A percentile compares a stretch with the other conserved stretches of the same genome.
Conservation (phyloP, 2,888 invertebrate species). For the Matsumyia berberina region DNA sequence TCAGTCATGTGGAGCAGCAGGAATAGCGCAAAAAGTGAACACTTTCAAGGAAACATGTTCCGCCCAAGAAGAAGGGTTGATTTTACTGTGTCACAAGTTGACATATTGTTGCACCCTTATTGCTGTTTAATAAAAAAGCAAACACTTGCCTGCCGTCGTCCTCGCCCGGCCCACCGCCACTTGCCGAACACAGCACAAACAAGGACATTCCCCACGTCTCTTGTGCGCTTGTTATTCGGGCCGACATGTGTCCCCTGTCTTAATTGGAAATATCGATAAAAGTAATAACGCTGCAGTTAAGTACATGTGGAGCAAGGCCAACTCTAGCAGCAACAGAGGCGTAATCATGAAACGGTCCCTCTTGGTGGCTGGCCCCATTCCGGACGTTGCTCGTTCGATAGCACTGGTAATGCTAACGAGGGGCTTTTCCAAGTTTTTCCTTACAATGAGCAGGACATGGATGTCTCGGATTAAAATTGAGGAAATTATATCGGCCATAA, state of each 20-base stretch:
- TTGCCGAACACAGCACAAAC: conserved; percentile 29
- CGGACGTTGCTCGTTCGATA: conserved; percentile 16
- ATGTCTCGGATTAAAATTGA: conserved; percentile 67
- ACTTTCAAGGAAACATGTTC: conserved; percentile 53
- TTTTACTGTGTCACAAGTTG: conserved; percentile 74
- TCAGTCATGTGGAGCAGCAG: conserved; percentile 55
- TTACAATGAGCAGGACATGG: conserved; percentile 33
- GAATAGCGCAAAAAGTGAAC: conserved; percentile 48
- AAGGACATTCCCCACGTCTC: conserved; percentile 35
- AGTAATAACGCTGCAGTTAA: conserved; percentile 74
- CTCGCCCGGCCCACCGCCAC: conserved; percentile 7
- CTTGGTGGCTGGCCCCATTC: conserved; percentile 63
- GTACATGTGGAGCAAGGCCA: conserved; percentile 75
- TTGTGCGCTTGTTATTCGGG: conserved; percentile 38
- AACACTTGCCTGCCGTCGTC: conserved; percentile 25
- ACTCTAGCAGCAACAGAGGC: conserved; percentile 59
- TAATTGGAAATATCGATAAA: conserved; percentile 76
- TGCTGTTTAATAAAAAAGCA: conserved; percentile 66
- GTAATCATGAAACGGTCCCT: conserved; percentile 57
- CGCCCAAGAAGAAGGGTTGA: conserved; percentile 70
- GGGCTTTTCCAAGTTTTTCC: conserved; percentile 34
- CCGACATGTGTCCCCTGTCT: conserved; percentile 70
- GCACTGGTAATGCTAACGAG: conserved; percentile 64
- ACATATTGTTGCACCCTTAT: conserved; percentile 75
- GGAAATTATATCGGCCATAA: conserved; percentile 71